Evolutionary conservation across 2,888 invertebrate species (phyloP).

Genomic region (Perizoma affinitatum): DNA sequence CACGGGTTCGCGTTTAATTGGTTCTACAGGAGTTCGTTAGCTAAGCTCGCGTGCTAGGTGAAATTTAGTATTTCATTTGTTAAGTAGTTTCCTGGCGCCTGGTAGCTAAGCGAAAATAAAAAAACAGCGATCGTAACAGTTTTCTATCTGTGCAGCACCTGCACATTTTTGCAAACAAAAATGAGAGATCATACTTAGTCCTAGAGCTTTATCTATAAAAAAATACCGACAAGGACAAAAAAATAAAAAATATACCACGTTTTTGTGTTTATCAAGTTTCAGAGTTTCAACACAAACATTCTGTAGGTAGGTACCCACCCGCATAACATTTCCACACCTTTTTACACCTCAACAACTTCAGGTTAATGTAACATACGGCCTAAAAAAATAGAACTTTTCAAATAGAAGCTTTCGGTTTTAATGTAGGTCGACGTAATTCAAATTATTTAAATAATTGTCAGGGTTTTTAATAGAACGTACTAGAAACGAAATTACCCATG

Average conservation of each 20-base stretch:
- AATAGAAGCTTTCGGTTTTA: slow-evolving; percentile 5
- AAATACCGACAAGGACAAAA: too few species aligned
- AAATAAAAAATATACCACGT: too few species aligned
- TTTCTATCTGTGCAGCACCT: too few species aligned
- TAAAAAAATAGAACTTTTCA: slow-evolving; percentile 24
- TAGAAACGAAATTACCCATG: too few species aligned
- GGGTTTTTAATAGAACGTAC: too few species aligned
- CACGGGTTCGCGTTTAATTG: slow-evolving; percentile 45
- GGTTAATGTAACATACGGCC: slow-evolving; percentile 12
- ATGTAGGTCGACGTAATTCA: too few species aligned
- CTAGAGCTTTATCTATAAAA: too few species aligned
- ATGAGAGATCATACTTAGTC: too few species aligned
- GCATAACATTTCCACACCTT: slow-evolving; percentile 17
- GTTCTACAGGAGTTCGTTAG: slow-evolving; percentile 36
- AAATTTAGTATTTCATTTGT: slow-evolving; percentile 48
- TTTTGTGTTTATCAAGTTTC: slow-evolving; percentile 3
- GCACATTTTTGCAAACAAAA: too few species aligned
- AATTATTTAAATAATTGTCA: too few species aligned
- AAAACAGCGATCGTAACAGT: too few species aligned
- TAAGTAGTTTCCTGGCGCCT: slow-evolving; percentile 15
- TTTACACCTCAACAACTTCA: slow-evolving; percentile 13
- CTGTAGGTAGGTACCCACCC: slow-evolving; percentile 7
- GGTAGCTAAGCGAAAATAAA: slow-evolving; percentile 4
- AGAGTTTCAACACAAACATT: slow-evolving; percentile 9
- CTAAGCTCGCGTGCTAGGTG: slow-evolving; percentile 41